Evolutionary conservation across 2,113 vertebrate species (phyloP).

Genomic region (Empidonax alnorum): DNA sequence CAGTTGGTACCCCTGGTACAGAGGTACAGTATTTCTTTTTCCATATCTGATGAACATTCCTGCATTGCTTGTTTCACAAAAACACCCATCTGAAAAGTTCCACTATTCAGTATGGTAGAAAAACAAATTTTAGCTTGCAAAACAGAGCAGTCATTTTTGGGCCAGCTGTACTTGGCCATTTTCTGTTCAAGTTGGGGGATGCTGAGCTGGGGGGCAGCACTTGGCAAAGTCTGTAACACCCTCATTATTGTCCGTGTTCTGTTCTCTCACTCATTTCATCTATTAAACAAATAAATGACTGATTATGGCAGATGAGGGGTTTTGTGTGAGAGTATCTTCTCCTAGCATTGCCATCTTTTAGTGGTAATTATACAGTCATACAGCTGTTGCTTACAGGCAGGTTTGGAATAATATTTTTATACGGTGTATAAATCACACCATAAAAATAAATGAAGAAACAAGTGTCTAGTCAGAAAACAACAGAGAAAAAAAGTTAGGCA

Average conservation of each 20-base stretch:
- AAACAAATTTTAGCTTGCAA: not conserved
- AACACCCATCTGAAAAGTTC: not conserved
- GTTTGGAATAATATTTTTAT: slow-evolving; percentile 36
- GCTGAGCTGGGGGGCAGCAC: not conserved
- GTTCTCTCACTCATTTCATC: slow-evolving; percentile 34
- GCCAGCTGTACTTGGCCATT: slow-evolving; percentile 10
- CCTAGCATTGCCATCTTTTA: not conserved
- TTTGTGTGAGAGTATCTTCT: not conserved
- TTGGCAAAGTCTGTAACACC: slow-evolving; percentile 15
- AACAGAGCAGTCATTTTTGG: not conserved
- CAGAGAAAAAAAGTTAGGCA: not conserved
- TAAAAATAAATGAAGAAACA: slow-evolving; percentile 3
- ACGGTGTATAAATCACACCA: slow-evolving; percentile 1
- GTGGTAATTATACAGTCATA: slow-evolving; percentile 24
- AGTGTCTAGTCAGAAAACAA: not conserved
- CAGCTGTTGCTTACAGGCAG: slow-evolving; percentile 47
- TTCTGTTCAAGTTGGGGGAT: not conserved
- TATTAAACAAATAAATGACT: slow-evolving; percentile 58
- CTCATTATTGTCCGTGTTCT: not conserved
- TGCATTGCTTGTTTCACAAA: not conserved
- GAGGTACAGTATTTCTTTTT: not conserved
- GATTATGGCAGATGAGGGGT: slow-evolving; percentile 15
- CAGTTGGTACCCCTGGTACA: not conserved
- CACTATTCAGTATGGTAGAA: not conserved
- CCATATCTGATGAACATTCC: not conserved